These are phyloP conservation scores for Beris chalybata DNA, from an alignment of 2,888 invertebrate genomes.

Conservation along the genomic window DNA sequence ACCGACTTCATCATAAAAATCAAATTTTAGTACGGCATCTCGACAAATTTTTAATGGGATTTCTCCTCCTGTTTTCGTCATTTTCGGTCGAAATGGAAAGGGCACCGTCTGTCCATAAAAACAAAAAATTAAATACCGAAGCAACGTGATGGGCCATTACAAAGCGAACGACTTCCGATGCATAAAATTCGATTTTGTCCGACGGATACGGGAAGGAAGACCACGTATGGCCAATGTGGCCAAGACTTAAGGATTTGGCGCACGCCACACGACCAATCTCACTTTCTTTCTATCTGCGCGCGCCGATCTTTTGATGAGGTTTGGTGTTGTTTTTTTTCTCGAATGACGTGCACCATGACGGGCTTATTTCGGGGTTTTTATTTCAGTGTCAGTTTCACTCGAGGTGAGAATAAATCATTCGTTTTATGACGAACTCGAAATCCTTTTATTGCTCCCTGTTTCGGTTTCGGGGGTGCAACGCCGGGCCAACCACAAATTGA, in stretches of 20 bases:
- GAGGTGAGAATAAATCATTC: conserved; percentile 32
- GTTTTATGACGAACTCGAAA: conserved; percentile 35
- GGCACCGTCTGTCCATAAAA: conserved; percentile 11
- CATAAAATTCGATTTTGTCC: conserved; percentile 7
- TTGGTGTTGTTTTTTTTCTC: no score
- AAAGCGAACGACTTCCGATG: conserved; percentile 21
- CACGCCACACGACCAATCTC: no score
- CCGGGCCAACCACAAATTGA: conserved; percentile 34
- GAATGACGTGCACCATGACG: no score
- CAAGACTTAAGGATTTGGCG: no score
- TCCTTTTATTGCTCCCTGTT: conserved; percentile 35
- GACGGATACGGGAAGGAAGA: no score
- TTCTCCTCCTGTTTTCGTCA: conserved; percentile 4
- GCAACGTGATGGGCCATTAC: not conserved
- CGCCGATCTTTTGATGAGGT: no score
- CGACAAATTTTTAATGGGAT: conserved; percentile 35
- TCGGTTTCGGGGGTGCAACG: conserved; percentile 22
- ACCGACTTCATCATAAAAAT: conserved; percentile 35
- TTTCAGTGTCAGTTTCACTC: conserved; percentile 23
- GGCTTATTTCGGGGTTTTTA: not conserved
- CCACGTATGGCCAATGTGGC: no score
- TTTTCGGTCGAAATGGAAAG: not conserved
- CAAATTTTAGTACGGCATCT: conserved; percentile 37
- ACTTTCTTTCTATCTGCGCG: no score
- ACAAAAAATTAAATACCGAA: not conserved